A percentile compares a stretch with the other conserved stretches of the same genome.
phyloP scores from a whole-genome alignment of 1,140 invertebrate genomes.

The Drosophila sechellia region DNA sequence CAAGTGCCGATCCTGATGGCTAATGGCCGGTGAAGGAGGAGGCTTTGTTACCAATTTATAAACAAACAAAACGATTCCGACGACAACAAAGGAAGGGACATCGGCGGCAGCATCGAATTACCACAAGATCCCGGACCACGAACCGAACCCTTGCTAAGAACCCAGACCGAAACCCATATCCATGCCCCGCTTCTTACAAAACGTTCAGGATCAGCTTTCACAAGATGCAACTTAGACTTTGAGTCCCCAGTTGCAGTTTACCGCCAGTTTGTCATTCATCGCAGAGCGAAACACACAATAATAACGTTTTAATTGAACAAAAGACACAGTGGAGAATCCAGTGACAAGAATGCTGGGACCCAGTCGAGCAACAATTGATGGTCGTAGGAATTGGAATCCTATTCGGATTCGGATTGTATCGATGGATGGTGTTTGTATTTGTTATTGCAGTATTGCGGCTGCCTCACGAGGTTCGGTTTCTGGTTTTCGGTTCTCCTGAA shows the following conservation, averaged over 20 bases:
- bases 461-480: conserved; percentile 30
- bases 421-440: conserved; percentile 8
- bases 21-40: conserved; percentile 53
- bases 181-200: conserved; percentile 56
- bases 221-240: conserved; percentile 73
- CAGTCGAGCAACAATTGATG: conserved; percentile 70
- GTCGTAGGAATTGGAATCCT: conserved; percentile 40
- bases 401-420: conserved; percentile 7
- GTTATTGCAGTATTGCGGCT: conserved; percentile 52
- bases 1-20: conserved; percentile 57
- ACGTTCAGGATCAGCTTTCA: conserved; percentile 80
- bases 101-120: conserved; percentile 63
- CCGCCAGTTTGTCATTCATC: conserved; percentile 60
- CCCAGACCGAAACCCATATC: conserved; percentile 27
- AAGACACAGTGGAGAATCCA: conserved; percentile 48
- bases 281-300: conserved; percentile 61
- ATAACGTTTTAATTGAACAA: conserved; percentile 82
- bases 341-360: conserved; percentile 40
- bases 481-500: conserved; percentile 31
- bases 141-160: not conserved
- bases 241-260: conserved; percentile 69
- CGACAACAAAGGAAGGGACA: conserved; percentile 44
- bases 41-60: conserved; percentile 62
- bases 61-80: conserved; percentile 70
- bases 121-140: conserved; percentile 48